These are phyloP conservation scores for Catharus ustulatus DNA, from an alignment of 2,797 vertebrate species.

Conservation along the genomic window DNA sequence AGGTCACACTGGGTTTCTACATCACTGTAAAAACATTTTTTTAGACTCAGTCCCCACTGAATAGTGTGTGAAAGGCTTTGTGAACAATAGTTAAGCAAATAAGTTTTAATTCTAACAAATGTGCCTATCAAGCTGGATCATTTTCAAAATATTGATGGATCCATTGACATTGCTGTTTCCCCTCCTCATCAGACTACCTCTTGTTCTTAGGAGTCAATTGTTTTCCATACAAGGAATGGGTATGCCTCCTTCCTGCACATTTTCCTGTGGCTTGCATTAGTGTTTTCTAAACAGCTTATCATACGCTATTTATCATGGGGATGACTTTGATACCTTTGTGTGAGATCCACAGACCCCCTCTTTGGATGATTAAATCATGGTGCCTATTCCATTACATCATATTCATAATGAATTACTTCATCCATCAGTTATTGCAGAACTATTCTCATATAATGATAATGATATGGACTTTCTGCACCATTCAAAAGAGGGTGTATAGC, in stretches of 20 bases:
- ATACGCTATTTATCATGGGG: slow-evolving; percentile 16
- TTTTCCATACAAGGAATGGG: not conserved
- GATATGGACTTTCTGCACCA: slow-evolving; percentile 1
- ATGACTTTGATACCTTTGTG: slow-evolving; percentile 1
- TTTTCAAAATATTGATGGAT: slow-evolving; percentile 1
- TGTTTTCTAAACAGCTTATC: slow-evolving; percentile 44
- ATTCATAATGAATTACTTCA: slow-evolving; percentile 47
- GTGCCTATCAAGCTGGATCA: not conserved
- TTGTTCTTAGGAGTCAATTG: not conserved
- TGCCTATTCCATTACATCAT: slow-evolving; percentile 26
- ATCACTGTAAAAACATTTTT: not conserved
- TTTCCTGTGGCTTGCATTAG: slow-evolving; percentile 12
- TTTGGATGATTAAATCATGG: slow-evolving; percentile 19
- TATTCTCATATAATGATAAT: slow-evolving; percentile 6
- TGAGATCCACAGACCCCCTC: not conserved
- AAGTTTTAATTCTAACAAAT: slow-evolving; percentile 5
- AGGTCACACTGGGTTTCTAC: not conserved
- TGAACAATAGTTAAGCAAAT: not conserved
- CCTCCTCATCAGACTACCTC: not conserved
- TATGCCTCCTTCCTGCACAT: not conserved
- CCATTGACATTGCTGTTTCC: not conserved
- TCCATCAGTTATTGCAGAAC: slow-evolving; percentile 21
- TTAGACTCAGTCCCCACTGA: not conserved
- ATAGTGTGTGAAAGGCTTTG: not conserved
- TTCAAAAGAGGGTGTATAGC: not conserved